Percentiles rank a stretch among this genome's conserved stretches.
These are phyloP conservation scores for Ectemnius cavifrons DNA, from an alignment of 2,888 invertebrate species.

Conservation along the genomic window DNA sequence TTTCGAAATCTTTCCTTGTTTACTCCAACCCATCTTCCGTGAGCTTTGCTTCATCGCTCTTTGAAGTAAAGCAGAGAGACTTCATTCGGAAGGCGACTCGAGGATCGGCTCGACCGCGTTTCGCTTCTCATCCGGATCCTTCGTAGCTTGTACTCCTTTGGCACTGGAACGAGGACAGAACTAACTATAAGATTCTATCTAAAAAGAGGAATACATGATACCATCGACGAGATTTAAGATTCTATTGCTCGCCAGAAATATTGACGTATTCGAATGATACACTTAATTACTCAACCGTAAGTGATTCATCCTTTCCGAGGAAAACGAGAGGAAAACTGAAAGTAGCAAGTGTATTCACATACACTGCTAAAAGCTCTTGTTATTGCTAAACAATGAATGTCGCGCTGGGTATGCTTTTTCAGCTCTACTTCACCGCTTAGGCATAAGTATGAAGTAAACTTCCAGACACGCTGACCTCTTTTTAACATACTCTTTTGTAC, in stretches of 20 bases:
- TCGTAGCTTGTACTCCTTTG: constrained; percentile 5
- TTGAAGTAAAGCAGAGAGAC: background rate
- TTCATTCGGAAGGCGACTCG: background rate
- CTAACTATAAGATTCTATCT: constrained; percentile 42
- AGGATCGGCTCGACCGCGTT: constrained; percentile 31
- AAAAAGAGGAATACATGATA: constrained; percentile 28
- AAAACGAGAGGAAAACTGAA: background rate
- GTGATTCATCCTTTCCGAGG: no score
- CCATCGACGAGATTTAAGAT: constrained; percentile 27
- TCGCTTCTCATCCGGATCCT: constrained; percentile 2
- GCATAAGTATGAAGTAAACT: constrained; percentile 18
- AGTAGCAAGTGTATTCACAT: background rate
- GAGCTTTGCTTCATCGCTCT: background rate
- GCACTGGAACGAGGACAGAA: constrained; percentile 23
- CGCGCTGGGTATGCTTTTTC: no score
- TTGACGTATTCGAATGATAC: constrained; percentile 33
- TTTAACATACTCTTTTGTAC: constrained; percentile 19
- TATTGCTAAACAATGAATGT: constrained; percentile 1
- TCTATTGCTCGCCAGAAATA: constrained; percentile 44
- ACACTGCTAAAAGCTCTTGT: background rate
- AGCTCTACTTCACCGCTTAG: no score
- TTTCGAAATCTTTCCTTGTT: background rate
- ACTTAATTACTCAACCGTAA: background rate
- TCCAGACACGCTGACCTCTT: constrained; percentile 38
- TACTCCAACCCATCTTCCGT: background rate